These are phyloP conservation scores for Zoroaster sp. DNA, from an alignment of 53 echinoderm and acorn worm species.

Conservation along the genomic window DNA sequence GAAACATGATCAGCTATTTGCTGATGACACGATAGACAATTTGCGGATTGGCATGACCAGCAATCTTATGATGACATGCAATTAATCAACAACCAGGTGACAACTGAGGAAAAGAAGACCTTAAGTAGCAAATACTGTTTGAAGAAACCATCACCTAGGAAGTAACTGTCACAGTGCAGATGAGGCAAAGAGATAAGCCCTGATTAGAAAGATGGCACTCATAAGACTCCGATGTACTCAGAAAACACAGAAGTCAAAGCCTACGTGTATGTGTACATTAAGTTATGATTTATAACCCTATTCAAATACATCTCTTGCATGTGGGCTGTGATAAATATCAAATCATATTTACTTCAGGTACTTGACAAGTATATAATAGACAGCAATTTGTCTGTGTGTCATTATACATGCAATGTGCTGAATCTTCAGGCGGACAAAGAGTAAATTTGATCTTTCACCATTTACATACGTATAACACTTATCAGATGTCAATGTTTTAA, in stretches of 20 bases:
- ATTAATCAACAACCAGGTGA: too few relatives aligned
- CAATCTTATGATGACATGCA: not conserved
- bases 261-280: not conserved
- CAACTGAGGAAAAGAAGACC: too few relatives aligned
- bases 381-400: conserved; percentile 1
- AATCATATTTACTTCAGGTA: not conserved
- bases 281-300: not conserved
- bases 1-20: not conserved
- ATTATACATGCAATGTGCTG: not conserved
- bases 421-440: not conserved
- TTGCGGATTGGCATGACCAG: not conserved
- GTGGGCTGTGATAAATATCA: not conserved
- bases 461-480: conserved; percentile 30
- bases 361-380: not conserved
- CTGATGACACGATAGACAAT: not conserved
- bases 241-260: not conserved
- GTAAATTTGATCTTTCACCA: conserved; percentile 26
- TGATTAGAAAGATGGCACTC: too few relatives aligned
- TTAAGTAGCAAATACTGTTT: not conserved
- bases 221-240: too few relatives aligned
- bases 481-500: not conserved
- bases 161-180: not conserved
- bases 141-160: not conserved
- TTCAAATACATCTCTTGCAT: not conserved
- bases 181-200: not conserved